Evolutionary conservation across 2,888 invertebrate genomes (phyloP), one percentile per base, ranked within the genome.

Genomic region (Agrotis clavis): DNA sequence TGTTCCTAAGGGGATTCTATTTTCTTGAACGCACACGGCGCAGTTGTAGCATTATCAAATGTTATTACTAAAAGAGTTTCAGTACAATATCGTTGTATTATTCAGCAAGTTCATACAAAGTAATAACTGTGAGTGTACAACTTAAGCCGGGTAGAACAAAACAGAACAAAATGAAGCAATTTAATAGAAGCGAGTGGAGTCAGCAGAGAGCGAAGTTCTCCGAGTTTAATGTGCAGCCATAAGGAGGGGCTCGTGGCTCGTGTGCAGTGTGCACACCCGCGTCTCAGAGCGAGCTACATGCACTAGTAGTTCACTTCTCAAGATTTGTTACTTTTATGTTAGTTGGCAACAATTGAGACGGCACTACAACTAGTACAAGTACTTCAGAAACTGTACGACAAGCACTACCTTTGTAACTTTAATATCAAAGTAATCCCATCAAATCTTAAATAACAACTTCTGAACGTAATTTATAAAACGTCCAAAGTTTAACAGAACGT

Each of bases 151-250:
- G 35, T 48, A 54, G 53, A 70, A 83, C 62, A 62, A 64, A 80
- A 80, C 67, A 66, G 19, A 63, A 71, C 62, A 70, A 63, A 75
- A 80, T 71, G 71, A 68, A 83, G 71, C 65, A 68, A 71, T 80
- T 75, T 71, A 70, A 63, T 71, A 68, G 68, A 69, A 83, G 66
- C 59, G 21, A 18, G 19, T 25, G 30, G 62, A 73, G 82, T 79
- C 72, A 68, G 63, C 63, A 47, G 77, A 63, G 41, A 53, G 47
- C 51, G 18, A 81, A 67, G 66, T 82, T 68, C 54, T 35, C n/a
- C 16, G 25, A 60, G 51, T 69, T 57, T 64, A 83, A 67, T 60
- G 68, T 69, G 59, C 25, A 60, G 54, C 62, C 35, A 67, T 72
- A 70, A 70, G 82, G 18, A 59, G 47, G 21, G 19, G 63, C 47